These are phyloP conservation scores for Passer domesticus DNA, from an alignment of 2,113 vertebrate genomes.

Conservation along the genomic window DNA sequence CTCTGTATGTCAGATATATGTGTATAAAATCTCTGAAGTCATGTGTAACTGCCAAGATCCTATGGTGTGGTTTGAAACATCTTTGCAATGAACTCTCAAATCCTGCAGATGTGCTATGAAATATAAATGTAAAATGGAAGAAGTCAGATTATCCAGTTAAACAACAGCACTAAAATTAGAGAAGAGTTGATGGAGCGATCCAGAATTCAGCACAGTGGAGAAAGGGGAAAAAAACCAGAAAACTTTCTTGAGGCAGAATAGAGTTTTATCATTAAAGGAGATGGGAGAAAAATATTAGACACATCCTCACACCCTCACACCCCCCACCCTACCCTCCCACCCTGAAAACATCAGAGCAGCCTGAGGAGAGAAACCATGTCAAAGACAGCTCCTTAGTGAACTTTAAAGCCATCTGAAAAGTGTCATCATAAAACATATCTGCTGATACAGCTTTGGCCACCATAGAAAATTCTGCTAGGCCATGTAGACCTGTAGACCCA, in stretches of 20 bases:
- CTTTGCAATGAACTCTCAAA: neutral
- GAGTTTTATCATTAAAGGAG: neutral
- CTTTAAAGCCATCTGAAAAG: neutral
- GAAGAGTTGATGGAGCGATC: neutral
- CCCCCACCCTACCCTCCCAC: too few relatives aligned
- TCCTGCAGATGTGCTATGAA: constrained; percentile 28
- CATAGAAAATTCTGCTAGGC: neutral
- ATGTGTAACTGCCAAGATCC: constrained; percentile 47
- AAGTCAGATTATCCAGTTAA: neutral
- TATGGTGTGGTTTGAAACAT: constrained; percentile 53
- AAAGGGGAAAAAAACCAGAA: neutral
- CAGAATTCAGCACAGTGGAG: neutral
- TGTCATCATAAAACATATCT: neutral
- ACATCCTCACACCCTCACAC: too few relatives aligned
- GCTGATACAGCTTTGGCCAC: neutral
- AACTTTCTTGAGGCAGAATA: neutral
- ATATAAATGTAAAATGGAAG: constrained; percentile 16
- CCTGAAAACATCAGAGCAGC: neutral
- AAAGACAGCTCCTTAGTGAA: neutral
- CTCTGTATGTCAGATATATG: constrained; percentile 14
- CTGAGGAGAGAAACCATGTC: neutral
- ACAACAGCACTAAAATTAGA: neutral
- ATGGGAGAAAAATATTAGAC: neutral
- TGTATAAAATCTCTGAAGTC: constrained; percentile 44
- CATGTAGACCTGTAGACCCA: neutral